Evolutionary conservation across 2,888 invertebrate species (phyloP).

Genomic region (Synanthedon andrenaeformis): DNA sequence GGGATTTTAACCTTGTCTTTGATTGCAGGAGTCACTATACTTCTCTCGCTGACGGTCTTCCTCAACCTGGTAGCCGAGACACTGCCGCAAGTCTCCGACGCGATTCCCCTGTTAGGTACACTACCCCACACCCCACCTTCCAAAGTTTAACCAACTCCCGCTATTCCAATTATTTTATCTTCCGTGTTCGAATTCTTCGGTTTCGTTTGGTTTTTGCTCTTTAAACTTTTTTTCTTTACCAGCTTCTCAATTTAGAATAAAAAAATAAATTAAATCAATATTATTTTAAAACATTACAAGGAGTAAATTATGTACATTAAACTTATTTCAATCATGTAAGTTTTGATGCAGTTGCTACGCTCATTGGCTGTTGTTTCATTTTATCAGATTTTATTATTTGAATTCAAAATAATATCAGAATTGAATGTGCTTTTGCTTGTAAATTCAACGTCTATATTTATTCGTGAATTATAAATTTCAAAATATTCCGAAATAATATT

Average conservation of each 20-base stretch:
- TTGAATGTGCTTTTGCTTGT: slow-evolving; percentile 14
- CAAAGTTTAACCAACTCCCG: slow-evolving; percentile 29
- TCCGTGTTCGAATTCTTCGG: slow-evolving; percentile 5
- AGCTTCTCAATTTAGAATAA: slow-evolving; percentile 15
- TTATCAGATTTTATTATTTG: neutral
- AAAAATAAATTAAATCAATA: slow-evolving; percentile 33
- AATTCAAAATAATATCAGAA: neutral
- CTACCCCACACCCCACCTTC: slow-evolving; percentile 51
- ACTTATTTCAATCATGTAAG: slow-evolving; percentile 13
- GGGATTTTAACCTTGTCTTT: slow-evolving; percentile 71
- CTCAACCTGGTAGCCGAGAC: slow-evolving; percentile 99
- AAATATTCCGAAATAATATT: neutral
- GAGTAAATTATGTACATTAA: slow-evolving; percentile 57
- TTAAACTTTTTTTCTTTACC: slow-evolving; percentile 20
- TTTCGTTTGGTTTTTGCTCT: neutral
- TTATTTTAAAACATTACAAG: slow-evolving; percentile 67
- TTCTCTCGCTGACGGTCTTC: slow-evolving; percentile 99
- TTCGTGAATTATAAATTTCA: neutral
- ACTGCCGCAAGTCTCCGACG: slow-evolving; percentile 99
- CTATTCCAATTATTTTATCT: slow-evolving; percentile 32
- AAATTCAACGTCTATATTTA: neutral
- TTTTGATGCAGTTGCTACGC: slow-evolving; percentile 22
- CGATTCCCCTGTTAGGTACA: slow-evolving; percentile 99
- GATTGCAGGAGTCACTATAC: slow-evolving; percentile 98
- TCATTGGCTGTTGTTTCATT: slow-evolving; percentile 15